Percentiles rank a stretch among this genome's conserved stretches.
Evolutionary conservation across 2,888 invertebrate species (phyloP).

Genomic region (Idaea dimidiata): DNA sequence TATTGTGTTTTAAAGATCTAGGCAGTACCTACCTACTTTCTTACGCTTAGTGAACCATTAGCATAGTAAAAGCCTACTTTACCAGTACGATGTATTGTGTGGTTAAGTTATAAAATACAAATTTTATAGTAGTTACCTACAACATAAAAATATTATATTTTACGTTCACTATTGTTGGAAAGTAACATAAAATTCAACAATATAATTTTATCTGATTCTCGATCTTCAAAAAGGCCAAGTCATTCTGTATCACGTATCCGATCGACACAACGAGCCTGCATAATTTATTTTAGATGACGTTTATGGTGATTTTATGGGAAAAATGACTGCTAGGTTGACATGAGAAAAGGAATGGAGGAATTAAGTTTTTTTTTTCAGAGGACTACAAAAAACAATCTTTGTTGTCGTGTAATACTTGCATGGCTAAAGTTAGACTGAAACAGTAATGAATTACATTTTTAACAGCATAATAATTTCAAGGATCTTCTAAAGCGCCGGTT

Average conservation of each 20-base stretch:
- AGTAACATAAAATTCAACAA: conserved; percentile 1
- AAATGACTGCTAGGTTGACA: conserved; percentile 13
- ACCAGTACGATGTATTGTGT: background rate
- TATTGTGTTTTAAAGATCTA: too few species aligned
- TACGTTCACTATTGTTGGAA: background rate
- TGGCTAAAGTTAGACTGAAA: background rate
- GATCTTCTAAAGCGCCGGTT: background rate
- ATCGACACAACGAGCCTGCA: conserved; percentile 23
- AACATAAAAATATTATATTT: background rate
- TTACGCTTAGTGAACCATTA: background rate
- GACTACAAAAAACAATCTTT: background rate
- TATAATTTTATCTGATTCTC: conserved; percentile 6
- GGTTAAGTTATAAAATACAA: background rate
- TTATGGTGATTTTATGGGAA: conserved; percentile 65
- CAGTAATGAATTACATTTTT: too few species aligned
- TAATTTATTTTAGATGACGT: conserved; percentile 70
- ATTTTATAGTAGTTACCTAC: background rate
- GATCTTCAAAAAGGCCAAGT: background rate
- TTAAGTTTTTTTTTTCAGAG: background rate
- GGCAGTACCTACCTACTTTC: too few species aligned
- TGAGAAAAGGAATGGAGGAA: background rate
- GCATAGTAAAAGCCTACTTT: background rate
- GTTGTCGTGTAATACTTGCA: background rate
- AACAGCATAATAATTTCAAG: background rate
- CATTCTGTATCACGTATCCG: background rate